Evolutionary conservation across 2,797 vertebrate species (phyloP).

Genomic region (Oryzias sinensis): DNA sequence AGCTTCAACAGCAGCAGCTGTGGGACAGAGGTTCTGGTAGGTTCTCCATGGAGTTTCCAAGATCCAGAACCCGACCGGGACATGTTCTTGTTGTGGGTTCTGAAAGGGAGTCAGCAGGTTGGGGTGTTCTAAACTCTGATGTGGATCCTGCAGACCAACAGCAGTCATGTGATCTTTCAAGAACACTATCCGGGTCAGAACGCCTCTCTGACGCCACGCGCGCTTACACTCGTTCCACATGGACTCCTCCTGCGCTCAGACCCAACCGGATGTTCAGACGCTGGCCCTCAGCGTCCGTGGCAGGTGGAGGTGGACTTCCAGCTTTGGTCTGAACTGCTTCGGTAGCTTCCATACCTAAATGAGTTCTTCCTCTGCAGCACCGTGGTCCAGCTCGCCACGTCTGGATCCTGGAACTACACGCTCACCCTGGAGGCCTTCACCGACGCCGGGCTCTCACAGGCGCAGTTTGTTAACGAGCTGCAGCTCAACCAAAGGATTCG

Average conservation of each 20-base stretch:
- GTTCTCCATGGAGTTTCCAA: background rate
- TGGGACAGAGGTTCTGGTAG: slow-evolving; percentile 10
- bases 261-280: background rate
- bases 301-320: background rate
- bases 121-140: background rate
- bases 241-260: slow-evolving; percentile 19
- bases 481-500: slow-evolving; percentile 28
- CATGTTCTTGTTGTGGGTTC: background rate
- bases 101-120: background rate
- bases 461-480: background rate
- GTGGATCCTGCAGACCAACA: slow-evolving; percentile 17
- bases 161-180: slow-evolving; percentile 12
- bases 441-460: background rate
- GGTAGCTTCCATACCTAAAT: background rate
- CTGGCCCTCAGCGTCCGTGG: background rate
- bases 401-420: slow-evolving; percentile 19
- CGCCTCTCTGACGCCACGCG: background rate
- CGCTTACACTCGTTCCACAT: background rate
- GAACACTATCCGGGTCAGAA: slow-evolving; percentile 8
- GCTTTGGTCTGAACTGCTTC: background rate
- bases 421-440: slow-evolving; percentile 27
- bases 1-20: slow-evolving; percentile 13
- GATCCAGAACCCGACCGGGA: background rate
- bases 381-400: background rate
- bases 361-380: slow-evolving; percentile 21